Percentiles rank a stretch among this genome's conserved stretches.
phyloP scores from a whole-genome alignment of 2,797 vertebrate species.

The Hyperoplus lanceolatus region DNA sequence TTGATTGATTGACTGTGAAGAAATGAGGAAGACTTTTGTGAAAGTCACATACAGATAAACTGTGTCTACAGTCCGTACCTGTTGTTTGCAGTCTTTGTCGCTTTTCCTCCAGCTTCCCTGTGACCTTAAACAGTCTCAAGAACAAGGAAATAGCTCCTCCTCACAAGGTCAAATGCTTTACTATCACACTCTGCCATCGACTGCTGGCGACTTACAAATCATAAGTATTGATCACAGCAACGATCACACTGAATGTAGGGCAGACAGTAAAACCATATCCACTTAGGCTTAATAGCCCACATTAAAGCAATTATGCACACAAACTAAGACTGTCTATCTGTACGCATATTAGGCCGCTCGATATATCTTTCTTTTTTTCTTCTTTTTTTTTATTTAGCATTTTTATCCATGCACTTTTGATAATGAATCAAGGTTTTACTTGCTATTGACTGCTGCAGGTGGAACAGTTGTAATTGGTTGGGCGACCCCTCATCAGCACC shows the following conservation, averaged over 20 bases:
- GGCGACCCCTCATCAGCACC: constrained; percentile 70
- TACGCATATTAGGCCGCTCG: constrained; percentile 81
- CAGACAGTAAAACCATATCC: constrained; percentile 93
- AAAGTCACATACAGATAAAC: background rate
- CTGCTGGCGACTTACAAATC: constrained; percentile 92
- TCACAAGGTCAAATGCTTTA: constrained; percentile 90
- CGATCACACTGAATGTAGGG: constrained; percentile 90
- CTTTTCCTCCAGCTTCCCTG: constrained; percentile 56
- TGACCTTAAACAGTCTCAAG: constrained; percentile 83
- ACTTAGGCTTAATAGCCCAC: constrained; percentile 97
- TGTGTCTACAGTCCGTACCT: background rate
- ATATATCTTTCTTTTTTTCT: constrained; percentile 81
- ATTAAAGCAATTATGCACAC: constrained; percentile 95
- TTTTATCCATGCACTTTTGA: constrained; percentile 83
- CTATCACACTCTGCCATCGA: constrained; percentile 84
- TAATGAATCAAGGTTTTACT: constrained; percentile 86
- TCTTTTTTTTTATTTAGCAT: constrained; percentile 58
- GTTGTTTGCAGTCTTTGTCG: constrained; percentile 29
- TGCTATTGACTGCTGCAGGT: constrained; percentile 81
- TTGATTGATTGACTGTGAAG: background rate
- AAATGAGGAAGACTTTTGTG: background rate
- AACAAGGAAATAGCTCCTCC: constrained; percentile 87
- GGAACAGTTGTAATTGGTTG: constrained; percentile 85
- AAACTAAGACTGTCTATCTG: constrained; percentile 88
- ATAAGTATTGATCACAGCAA: constrained; percentile 93